Conservation (phyloP, 2,797 vertebrate genomes). For the Potorous gilbertii region DNA sequence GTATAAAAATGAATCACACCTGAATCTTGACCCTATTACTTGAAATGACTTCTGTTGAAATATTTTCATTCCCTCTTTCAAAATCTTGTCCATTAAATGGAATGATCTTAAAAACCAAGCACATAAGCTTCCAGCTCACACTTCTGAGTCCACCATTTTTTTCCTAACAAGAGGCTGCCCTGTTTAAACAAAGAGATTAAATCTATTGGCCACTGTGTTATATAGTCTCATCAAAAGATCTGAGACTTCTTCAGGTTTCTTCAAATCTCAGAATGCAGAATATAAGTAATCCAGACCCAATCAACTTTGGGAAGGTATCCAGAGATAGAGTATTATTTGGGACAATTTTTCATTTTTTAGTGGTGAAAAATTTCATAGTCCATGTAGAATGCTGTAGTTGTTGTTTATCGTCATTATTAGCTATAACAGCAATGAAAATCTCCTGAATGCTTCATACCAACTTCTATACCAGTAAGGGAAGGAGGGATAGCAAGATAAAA, state of each 20-base stretch:
- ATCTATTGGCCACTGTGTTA: slow-evolving; percentile 15
- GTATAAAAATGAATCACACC: background rate
- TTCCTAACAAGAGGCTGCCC: background rate
- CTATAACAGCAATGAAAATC: background rate
- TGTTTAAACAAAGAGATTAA: slow-evolving; percentile 56
- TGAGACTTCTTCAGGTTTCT: slow-evolving; percentile 12
- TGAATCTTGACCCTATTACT: slow-evolving; percentile 19
- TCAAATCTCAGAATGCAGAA: slow-evolving; percentile 28
- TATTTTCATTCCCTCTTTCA: slow-evolving; percentile 24
- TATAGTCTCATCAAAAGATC: slow-evolving; percentile 40
- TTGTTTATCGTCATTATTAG: background rate
- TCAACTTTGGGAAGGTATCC: background rate
- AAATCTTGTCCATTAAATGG: slow-evolving; percentile 58
- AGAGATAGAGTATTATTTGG: slow-evolving; percentile 8
- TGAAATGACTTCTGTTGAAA: slow-evolving; percentile 64
- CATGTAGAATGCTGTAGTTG: background rate
- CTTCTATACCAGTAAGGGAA: background rate
- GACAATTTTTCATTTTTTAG: background rate
- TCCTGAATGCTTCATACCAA: background rate
- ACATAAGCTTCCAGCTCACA: slow-evolving; percentile 38
- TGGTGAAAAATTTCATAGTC: background rate
- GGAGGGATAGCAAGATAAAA: background rate
- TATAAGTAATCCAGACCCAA: background rate
- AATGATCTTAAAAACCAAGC: slow-evolving; percentile 58
- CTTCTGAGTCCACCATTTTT: slow-evolving; percentile 50